Percentiles rank a stretch among this genome's conserved stretches.
These are phyloP conservation scores for Paedocypris sp. DNA, from an alignment of 2,113 vertebrate species.

Conservation along the genomic window DNA sequence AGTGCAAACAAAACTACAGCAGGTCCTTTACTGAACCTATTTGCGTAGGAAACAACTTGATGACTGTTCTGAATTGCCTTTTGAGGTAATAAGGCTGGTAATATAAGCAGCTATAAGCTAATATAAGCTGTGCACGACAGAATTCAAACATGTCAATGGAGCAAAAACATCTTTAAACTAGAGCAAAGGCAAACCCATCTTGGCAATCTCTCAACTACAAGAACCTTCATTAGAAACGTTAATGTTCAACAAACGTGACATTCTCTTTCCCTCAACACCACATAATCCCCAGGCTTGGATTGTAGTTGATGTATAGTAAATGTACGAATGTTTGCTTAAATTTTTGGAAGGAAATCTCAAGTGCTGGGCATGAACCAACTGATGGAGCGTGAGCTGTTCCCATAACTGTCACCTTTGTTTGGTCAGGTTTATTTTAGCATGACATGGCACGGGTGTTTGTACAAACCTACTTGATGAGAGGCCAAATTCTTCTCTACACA, in stretches of 20 bases:
- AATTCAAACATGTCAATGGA: no score
- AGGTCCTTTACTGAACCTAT: slow-evolving; percentile 16
- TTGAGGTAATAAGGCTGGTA: slow-evolving; percentile 17
- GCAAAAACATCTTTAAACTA: background rate
- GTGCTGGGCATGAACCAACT: background rate
- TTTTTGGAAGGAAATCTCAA: background rate
- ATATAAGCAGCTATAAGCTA: background rate
- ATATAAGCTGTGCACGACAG: no score
- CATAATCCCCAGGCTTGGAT: background rate
- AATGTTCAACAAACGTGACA: background rate
- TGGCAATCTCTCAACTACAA: background rate
- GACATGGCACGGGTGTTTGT: background rate
- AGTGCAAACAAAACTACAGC: slow-evolving; percentile 15
- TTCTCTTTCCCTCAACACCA: background rate
- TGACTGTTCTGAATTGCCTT: slow-evolving; percentile 31
- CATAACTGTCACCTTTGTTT: slow-evolving; percentile 2
- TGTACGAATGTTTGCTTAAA: slow-evolving; percentile 2
- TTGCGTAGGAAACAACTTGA: slow-evolving; percentile 31
- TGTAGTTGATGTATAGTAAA: background rate
- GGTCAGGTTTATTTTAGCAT: background rate
- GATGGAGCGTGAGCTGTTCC: background rate
- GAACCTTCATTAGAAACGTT: background rate
- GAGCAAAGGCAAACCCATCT: background rate
- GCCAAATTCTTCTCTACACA: background rate
- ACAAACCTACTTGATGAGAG: background rate